Evolutionary conservation across 2,113 vertebrate species (phyloP).

Genomic region (Cairina moschata): DNA sequence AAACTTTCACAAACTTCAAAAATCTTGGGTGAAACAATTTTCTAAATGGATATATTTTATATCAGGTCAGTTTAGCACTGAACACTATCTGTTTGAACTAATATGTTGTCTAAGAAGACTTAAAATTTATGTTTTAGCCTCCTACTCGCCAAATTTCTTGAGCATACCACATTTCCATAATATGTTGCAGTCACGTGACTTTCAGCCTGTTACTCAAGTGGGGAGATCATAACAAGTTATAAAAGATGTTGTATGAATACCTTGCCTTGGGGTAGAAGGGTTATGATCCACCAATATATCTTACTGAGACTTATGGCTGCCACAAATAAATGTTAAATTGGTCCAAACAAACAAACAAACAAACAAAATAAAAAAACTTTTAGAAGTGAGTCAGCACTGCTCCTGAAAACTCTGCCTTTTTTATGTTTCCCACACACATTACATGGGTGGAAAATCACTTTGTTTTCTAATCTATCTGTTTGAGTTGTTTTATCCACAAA

Average conservation of each 20-base stretch:
- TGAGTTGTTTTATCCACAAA: background rate
- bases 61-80: background rate
- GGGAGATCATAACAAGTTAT: background rate
- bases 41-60: background rate
- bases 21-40: background rate
- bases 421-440: rapidly evolving
- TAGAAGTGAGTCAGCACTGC: background rate
- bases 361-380: background rate
- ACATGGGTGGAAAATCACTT: background rate
- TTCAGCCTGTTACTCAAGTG: background rate
- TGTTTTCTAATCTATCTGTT: background rate
- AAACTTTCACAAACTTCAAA: background rate
- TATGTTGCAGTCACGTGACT: background rate
- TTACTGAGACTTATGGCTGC: background rate
- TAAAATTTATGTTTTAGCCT: background rate
- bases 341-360: background rate
- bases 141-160: background rate
- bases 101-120: background rate
- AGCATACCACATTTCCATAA: background rate
- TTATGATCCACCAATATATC: background rate
- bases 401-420: background rate
- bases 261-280: background rate
- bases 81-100: background rate
- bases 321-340: background rate
- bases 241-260: background rate